phyloP scores from a whole-genome alignment of 2,797 vertebrate species.

The Acipenser ruthenus region DNA sequence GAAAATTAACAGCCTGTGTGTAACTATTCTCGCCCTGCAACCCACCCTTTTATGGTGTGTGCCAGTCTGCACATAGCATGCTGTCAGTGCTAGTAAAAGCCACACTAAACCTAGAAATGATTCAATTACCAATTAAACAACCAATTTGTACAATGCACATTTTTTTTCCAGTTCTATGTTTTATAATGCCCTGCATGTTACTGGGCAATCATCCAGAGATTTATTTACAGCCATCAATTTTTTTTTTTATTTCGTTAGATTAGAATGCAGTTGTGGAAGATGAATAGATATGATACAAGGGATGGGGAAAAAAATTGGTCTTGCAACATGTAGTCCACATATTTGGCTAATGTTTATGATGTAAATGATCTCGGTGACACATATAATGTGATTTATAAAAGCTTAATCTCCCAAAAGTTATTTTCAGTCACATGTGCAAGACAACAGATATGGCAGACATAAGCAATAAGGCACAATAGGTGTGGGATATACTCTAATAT shows the following conservation, averaged over 20 bases:
- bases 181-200: neutral
- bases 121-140: conserved; percentile 42
- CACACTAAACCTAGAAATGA: neutral
- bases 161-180: conserved; percentile 23
- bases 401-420: no score
- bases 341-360: no score
- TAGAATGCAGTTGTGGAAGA: conserved; percentile 6
- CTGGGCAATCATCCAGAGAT: neutral
- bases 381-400: no score
- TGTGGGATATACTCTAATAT: no score
- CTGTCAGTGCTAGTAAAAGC: neutral
- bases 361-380: no score
- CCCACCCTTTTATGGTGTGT: conserved; percentile 15
- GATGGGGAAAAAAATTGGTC: no score
- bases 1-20: conserved; percentile 15
- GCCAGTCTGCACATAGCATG: neutral
- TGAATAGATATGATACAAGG: no score
- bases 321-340: no score
- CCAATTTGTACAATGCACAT: conserved; percentile 32
- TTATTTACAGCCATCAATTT: neutral
- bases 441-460: no score
- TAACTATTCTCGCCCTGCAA: conserved; percentile 1
- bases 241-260: conserved; percentile 37
- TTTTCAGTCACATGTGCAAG: no score
- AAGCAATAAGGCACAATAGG: no score